Evolutionary conservation across 2,113 vertebrate genomes (phyloP).

Genomic region (Collichthys lucidus): DNA sequence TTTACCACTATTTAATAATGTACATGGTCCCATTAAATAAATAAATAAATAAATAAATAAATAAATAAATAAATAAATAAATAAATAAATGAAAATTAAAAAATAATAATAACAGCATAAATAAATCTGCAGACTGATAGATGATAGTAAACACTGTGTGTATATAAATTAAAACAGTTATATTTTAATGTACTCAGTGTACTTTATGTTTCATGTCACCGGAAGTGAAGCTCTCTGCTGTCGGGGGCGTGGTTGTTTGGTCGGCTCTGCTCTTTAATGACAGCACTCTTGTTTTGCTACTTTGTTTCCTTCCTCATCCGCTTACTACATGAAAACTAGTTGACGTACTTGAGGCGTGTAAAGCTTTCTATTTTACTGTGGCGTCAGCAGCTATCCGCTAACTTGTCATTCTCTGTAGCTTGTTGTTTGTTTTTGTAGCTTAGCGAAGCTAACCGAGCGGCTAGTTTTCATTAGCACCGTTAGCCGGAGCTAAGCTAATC

Average conservation of each 20-base stretch:
- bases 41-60: no score
- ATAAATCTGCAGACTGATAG: not conserved
- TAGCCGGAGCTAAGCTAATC: not conserved
- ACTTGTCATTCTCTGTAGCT: not conserved
- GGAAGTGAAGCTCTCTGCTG: constrained; percentile 49
- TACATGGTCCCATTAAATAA: no score
- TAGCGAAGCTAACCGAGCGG: constrained; percentile 26
- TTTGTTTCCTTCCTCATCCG: not conserved
- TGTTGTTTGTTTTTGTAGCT: constrained; percentile 8
- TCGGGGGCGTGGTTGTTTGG: constrained; percentile 60
- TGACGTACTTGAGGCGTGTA: no score
- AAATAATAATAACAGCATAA: no score
- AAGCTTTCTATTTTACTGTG: not conserved
- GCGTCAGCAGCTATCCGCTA: not conserved
- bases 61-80: no score
- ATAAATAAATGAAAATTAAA: no score
- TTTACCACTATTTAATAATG: no score
- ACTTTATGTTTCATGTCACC: not conserved
- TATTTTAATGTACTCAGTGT: not conserved
- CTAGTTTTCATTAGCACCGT: constrained; percentile 37
- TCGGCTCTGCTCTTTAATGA: not conserved
- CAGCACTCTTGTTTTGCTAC: constrained; percentile 34
- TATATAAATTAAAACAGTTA: no score
- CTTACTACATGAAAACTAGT: accelerated
- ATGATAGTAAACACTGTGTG: no score